These are phyloP conservation scores for Ammodramus savannarum DNA, from an alignment of 2,113 vertebrate genomes.

Conservation along the genomic window DNA sequence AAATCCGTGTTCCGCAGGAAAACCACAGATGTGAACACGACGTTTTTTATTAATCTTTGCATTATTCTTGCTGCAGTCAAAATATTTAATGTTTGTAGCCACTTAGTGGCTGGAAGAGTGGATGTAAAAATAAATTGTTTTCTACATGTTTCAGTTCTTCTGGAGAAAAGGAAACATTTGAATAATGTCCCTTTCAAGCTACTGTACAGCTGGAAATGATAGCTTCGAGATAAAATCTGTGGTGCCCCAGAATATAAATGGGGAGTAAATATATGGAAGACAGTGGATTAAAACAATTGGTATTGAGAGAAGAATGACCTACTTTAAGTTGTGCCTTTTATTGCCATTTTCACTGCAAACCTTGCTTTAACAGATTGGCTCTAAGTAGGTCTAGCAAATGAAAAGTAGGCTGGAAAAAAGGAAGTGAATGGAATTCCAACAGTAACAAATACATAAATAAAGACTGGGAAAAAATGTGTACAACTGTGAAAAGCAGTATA, in stretches of 20 bases:
- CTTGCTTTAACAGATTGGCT: not conserved
- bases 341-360: not conserved
- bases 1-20: not conserved
- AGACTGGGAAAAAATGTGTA: not conserved
- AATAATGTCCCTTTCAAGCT: slow-evolving; percentile 20
- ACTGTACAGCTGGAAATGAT: slow-evolving; percentile 17
- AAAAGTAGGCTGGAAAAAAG: slow-evolving; percentile 14
- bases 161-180: slow-evolving; percentile 4
- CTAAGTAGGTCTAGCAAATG: not conserved
- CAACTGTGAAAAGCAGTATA: not conserved
- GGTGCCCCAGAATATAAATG: not conserved
- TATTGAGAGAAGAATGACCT: not conserved
- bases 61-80: not conserved
- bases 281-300: not conserved
- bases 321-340: not conserved
- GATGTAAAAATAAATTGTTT: slow-evolving; percentile 25
- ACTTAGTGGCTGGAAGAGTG: slow-evolving; percentile 23
- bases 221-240: not conserved
- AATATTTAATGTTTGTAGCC: slow-evolving; percentile 11
- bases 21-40: not conserved
- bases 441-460: slow-evolving; percentile 16
- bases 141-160: not conserved
- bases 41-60: not conserved
- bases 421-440: slow-evolving; percentile 19
- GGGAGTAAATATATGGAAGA: not conserved